Evolutionary conservation across 1,140 invertebrate species (phyloP), one percentile per base, ranked within the genome.

Genomic region (Spodoptera litura): DNA sequence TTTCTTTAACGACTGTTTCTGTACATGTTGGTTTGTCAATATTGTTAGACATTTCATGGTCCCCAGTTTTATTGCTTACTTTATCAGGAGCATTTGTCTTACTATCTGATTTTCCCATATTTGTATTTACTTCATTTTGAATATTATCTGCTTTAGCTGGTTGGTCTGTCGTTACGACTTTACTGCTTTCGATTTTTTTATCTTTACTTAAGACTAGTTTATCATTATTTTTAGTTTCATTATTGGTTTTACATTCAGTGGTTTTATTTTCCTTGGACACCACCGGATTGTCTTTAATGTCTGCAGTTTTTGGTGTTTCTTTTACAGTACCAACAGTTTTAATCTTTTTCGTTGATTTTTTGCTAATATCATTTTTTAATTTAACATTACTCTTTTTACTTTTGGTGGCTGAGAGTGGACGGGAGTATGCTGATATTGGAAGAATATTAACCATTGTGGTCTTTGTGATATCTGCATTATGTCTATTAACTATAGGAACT

Each of bases 361-460:
- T 90, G 44, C 53, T 84, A 71, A 62, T 80, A 49, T 84, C 79
- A 78, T 75, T 88, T 83, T 93, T 90, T 38, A 80, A 56, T 82
- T 91, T 93, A 15, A 86, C 56, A 89, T 89, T 95, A 74, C 81
- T 87, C 66, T 95, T 94, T 79, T 94, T 95, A 27, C 73, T 85
- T 83, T 89, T 93, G 9, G 80, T 72, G 53, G 85, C 83, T 76
- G 94, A 93, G 84, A 95, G 79, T 71, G 95, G 92, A 66, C 83
- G 90, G 11, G 95, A 95, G 80, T 96, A 95, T 20, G 96, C 96
- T 25, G 96, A 96, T 88, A 97, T 97, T 35, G 96, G 96, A 83
- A 97, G 95, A 92, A 97, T 97, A 88, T 97, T 97, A 3, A 96
- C 95, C 95, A 96, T 96, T 25, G 96, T 96, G 2, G 96, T 97